phyloP scores from a whole-genome alignment of 1,140 invertebrate species.

The Meteorus sp. region DNA sequence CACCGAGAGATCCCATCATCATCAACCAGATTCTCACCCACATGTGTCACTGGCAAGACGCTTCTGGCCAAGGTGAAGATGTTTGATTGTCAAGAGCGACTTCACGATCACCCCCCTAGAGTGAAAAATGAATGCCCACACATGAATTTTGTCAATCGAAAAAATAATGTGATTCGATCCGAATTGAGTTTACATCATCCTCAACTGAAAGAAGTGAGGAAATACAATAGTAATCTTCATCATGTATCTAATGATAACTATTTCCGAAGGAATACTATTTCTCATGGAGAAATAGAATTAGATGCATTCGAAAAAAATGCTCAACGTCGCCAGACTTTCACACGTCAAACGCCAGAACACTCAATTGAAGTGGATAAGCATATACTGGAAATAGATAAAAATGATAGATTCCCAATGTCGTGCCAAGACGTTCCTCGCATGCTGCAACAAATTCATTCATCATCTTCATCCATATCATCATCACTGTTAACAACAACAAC shows the following conservation, averaged over 20 bases:
- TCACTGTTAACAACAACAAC: too few relatives aligned
- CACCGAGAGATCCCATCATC: not conserved
- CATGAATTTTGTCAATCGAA: too few relatives aligned
- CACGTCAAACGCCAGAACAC: not conserved
- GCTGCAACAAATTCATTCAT: too few relatives aligned
- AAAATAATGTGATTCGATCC: too few relatives aligned
- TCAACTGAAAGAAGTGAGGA: not conserved
- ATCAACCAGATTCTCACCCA: conserved; percentile 12
- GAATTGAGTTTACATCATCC: not conserved
- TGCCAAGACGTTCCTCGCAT: too few relatives aligned
- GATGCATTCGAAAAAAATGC: not conserved
- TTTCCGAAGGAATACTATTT: not conserved
- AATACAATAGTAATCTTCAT: not conserved
- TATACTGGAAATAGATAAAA: not conserved
- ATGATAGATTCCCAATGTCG: too few relatives aligned
- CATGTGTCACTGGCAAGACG: conserved; percentile 32
- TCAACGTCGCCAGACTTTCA: not conserved
- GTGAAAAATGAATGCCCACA: too few relatives aligned
- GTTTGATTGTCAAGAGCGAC: too few relatives aligned
- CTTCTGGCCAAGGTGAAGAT: conserved; percentile 49
- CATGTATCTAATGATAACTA: conserved; percentile 57
- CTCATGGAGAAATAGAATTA: not conserved
- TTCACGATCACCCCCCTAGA: too few relatives aligned
- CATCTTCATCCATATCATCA: too few relatives aligned
- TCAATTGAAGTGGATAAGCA: not conserved